Base-by-base conservation (phyloP, 2,113 vertebrate species). In the Tauraco erythrolophus region DNA sequence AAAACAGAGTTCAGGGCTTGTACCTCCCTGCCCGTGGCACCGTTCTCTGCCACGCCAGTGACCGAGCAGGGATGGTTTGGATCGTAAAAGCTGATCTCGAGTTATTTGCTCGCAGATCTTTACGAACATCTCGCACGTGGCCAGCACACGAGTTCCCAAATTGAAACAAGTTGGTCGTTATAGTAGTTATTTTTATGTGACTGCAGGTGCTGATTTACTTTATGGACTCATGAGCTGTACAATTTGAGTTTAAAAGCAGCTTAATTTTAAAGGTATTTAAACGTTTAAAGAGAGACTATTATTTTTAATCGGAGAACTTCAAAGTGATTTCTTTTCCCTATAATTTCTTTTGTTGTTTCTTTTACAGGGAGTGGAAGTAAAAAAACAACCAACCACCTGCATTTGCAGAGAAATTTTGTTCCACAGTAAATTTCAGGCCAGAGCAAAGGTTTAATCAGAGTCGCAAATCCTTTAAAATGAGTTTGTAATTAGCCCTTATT, bases 191-290 rank as follows among this genome's bases (percentile, higher is more conserved):
- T 95, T 71, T 76, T 94, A 48, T 82, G 66, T 31, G 69, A 7
- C 85, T 86, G 81, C 84, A 87, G 85, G 60, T 61, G 18, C 86
- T 66, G 77, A 76, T 90, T 58, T 89, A 45, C 66, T 93, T 96
- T 56, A 75, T 84, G 86, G 89, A 53, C 58, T 87, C 58, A 10
- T 8, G 41, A 72, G 92, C 78, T 92, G 54, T 71, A 53, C 84
- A 77, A 93, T 69, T 91, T 46, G 43, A 78, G 56, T 94, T 95
- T 87, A 81, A 97, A 93, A 96, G 93, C 78, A 64, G 92, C 54
- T 97, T 78, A 27, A 88, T 91, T 96, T 85, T 66, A 37, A 57
- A 95, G 76, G 71, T 86, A 76, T 95, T 95, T 93, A 86, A 93
- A 51, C 3, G 27, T 65, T 75, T 89, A 74, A 92, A 70, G 62